phyloP scores from a whole-genome alignment of 2,113 vertebrate species.

The Clarias magur region DNA sequence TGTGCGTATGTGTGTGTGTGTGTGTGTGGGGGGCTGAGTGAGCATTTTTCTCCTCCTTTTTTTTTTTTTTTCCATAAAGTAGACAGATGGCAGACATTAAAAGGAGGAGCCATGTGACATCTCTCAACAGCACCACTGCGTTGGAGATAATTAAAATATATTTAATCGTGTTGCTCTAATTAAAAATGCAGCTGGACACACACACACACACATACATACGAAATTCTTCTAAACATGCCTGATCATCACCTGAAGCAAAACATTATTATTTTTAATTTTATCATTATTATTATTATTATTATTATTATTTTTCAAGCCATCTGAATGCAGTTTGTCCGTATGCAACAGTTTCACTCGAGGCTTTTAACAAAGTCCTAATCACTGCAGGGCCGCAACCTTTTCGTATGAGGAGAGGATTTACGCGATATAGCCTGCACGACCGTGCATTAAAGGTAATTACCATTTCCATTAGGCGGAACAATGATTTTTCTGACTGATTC shows the following conservation, averaged over 20 bases:
- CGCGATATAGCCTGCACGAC: background rate
- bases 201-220: constrained; percentile 40
- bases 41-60: constrained; percentile 22
- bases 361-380: constrained; percentile 14
- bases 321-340: background rate
- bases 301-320: background rate
- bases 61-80: constrained; percentile 44
- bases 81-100: constrained; percentile 66
- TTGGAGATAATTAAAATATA: constrained; percentile 61
- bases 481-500: constrained; percentile 28
- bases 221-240: background rate
- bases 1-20: background rate
- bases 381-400: constrained; percentile 14
- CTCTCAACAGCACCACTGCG: constrained; percentile 57
- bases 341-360: background rate
- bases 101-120: constrained; percentile 58
- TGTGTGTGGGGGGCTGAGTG: background rate
- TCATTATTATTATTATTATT: background rate
- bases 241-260: constrained; percentile 17
- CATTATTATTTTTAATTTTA: background rate
- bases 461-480: constrained; percentile 17
- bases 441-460: constrained; percentile 34
- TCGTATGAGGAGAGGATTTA: background rate
- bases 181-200: constrained; percentile 61
- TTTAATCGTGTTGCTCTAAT: constrained; percentile 61